phyloP scores from a whole-genome alignment of 2,888 invertebrate genomes.

The Blastobasis lacticolella region DNA sequence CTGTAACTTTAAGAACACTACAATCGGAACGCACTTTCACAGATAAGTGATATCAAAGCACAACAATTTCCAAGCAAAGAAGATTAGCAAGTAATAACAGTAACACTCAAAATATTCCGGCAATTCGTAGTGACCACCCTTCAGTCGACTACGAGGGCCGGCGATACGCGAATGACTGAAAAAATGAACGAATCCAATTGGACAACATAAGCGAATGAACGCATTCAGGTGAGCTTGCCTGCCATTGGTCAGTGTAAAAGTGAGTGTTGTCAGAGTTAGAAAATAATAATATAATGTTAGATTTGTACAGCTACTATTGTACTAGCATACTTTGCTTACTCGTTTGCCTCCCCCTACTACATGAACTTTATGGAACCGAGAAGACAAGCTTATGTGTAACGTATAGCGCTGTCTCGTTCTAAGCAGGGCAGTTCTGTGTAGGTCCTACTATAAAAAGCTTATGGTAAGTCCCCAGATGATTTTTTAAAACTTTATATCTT shows the following conservation, averaged over 20 bases:
- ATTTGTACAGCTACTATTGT: no score
- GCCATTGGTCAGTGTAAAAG: constrained; percentile 1
- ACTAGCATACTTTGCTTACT: no score
- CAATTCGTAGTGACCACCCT: constrained; percentile 48
- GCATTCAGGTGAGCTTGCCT: neutral
- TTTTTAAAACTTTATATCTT: no score
- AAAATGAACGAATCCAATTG: constrained; percentile 8
- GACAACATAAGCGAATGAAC: neutral
- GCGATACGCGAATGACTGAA: constrained; percentile 53
- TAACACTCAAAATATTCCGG: constrained; percentile 51
- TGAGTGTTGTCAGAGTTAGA: neutral
- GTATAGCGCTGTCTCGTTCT: no score
- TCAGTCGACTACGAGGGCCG: constrained; percentile 55
- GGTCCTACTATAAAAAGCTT: no score
- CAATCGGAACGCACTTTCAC: constrained; percentile 48
- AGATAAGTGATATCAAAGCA: constrained; percentile 35
- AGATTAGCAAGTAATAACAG: constrained; percentile 22
- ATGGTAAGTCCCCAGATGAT: no score
- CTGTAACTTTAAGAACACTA: constrained; percentile 38
- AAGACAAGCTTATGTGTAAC: no score
- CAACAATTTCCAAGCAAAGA: constrained; percentile 27
- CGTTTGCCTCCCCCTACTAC: no score
- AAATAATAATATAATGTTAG: no score
- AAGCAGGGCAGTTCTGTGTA: no score
- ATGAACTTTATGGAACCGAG: no score